A percentile compares a stretch with the other conserved stretches of the same genome.
phyloP scores from a whole-genome alignment of 2,888 invertebrate species.

The Ochropleura leucogaster region DNA sequence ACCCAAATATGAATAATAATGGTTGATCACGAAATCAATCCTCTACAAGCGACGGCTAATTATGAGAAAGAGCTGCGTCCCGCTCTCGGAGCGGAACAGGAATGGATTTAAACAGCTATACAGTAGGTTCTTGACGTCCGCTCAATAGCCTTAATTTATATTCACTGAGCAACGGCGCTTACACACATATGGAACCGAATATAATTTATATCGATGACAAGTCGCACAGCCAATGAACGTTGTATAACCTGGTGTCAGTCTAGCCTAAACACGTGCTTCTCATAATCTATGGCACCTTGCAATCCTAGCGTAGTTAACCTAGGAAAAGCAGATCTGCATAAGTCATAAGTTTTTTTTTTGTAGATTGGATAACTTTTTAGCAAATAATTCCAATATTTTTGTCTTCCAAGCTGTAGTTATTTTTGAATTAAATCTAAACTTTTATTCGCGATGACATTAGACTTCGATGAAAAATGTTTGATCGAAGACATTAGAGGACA shows the following conservation, averaged over 20 bases:
- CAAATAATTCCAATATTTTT: background rate
- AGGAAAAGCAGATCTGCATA: slow-evolving; percentile 23
- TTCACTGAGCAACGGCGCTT: slow-evolving; percentile 75
- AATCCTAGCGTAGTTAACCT: slow-evolving; percentile 3
- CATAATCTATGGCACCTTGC: slow-evolving; percentile 8
- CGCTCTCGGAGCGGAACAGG: slow-evolving; percentile 64
- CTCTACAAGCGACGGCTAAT: slow-evolving; percentile 44
- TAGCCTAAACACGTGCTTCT: slow-evolving; percentile 39
- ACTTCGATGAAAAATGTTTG: no score
- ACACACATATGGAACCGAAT: slow-evolving; percentile 76
- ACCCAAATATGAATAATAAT: slow-evolving; percentile 47
- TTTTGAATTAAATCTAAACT: background rate
- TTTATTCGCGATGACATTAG: no score
- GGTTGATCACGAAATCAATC: slow-evolving; percentile 48
- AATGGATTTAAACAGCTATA: slow-evolving; percentile 63
- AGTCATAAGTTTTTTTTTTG: background rate
- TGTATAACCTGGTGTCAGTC: slow-evolving; percentile 43
- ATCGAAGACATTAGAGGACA: no score
- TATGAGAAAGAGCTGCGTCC: slow-evolving; percentile 50
- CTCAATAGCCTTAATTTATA: slow-evolving; percentile 79
- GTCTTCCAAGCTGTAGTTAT: background rate
- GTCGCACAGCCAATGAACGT: slow-evolving; percentile 69
- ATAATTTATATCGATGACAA: slow-evolving; percentile 77
- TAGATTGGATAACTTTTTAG: background rate
- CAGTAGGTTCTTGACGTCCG: slow-evolving; percentile 69